Conservation (phyloP, 2,797 vertebrate species). For the Acropternis orthonyx region DNA sequence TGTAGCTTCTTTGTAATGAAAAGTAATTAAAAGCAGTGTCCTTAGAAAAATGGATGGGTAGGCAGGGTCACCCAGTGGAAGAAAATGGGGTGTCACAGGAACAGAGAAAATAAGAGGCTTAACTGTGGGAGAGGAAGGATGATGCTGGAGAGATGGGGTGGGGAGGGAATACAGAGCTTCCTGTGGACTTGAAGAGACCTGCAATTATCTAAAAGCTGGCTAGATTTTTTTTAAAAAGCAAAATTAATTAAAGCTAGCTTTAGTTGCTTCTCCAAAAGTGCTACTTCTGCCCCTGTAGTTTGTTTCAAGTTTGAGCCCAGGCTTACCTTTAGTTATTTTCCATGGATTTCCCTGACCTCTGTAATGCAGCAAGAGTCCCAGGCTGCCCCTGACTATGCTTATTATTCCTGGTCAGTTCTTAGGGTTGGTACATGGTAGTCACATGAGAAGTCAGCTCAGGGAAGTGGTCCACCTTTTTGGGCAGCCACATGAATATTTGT, state of each 20-base stretch:
- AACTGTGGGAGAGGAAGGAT: background rate
- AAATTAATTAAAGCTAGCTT: background rate
- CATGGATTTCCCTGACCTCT: background rate
- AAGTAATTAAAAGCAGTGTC: background rate
- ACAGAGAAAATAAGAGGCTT: background rate
- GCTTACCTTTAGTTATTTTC: background rate
- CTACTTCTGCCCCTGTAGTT: background rate
- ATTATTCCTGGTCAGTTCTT: background rate
- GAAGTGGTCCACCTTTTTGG: background rate
- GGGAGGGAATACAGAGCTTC: background rate
- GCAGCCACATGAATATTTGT: background rate
- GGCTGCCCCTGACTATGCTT: background rate
- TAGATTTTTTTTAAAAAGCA: background rate
- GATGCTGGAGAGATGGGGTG: background rate
- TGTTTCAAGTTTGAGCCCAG: background rate
- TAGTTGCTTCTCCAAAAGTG: background rate
- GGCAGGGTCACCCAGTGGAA: background rate
- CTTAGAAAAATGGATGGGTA: background rate
- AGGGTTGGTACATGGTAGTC: background rate
- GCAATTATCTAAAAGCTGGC: background rate
- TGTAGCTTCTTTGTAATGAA: background rate
- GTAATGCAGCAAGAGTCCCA: accelerated
- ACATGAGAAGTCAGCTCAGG: background rate
- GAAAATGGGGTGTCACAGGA: background rate
- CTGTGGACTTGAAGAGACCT: background rate